Conservation (phyloP, 2,113 vertebrate species). For the Loxodonta africana region DNA sequence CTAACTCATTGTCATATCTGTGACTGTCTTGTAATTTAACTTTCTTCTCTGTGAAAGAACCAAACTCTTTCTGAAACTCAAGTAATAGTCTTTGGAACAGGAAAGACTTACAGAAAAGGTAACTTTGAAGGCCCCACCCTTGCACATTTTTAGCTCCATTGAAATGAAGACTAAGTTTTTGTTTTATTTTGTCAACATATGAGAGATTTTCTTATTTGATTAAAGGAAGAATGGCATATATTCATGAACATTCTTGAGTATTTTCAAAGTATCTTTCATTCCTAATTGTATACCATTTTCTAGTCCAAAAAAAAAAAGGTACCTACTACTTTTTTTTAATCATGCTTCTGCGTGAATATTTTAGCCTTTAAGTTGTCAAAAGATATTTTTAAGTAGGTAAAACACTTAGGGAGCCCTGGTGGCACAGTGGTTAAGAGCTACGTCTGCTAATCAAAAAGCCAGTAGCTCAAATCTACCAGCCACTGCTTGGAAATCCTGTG, state of each 20-base stretch:
- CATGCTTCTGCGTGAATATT: slow-evolving; percentile 70
- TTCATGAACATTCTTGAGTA: background rate
- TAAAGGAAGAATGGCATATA: background rate
- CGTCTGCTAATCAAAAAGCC: too few relatives aligned
- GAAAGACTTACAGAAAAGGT: background rate
- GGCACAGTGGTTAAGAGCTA: too few relatives aligned
- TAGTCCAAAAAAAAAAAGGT: background rate
- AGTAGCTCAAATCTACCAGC: too few relatives aligned
- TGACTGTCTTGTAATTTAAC: background rate
- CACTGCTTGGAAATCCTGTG: too few relatives aligned
- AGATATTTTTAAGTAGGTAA: background rate
- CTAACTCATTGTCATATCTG: background rate
- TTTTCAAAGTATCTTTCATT: background rate
- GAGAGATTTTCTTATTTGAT: background rate
- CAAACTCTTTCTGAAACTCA: background rate
- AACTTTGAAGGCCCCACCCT: background rate
- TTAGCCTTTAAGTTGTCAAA: slow-evolving; percentile 50
- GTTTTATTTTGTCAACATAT: background rate
- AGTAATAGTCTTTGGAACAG: background rate
- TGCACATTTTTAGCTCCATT: background rate
- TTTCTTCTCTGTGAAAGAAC: background rate
- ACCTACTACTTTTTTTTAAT: slow-evolving; percentile 72
- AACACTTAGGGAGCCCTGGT: too few relatives aligned
- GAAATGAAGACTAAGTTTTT: background rate
- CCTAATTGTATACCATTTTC: background rate